These are phyloP conservation scores for Spermophilus dauricus DNA, from an alignment of 2,113 vertebrate species.

Conservation along the genomic window DNA sequence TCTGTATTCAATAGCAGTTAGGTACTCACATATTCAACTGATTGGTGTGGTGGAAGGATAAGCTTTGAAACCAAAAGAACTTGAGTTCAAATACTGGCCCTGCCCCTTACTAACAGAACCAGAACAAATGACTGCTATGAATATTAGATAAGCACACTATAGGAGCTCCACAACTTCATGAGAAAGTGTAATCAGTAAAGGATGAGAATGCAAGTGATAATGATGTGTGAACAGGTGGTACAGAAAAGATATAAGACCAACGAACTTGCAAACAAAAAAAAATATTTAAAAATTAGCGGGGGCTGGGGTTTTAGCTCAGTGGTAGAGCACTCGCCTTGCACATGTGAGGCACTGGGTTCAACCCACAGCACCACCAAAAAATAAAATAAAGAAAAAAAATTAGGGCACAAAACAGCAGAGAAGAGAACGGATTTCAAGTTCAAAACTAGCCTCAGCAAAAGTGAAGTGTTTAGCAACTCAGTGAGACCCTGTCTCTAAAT, in stretches of 20 bases:
- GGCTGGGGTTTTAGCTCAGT: too few species aligned
- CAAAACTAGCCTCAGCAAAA: too few species aligned
- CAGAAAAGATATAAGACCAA: neutral
- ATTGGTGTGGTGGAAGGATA: slow-evolving; percentile 12
- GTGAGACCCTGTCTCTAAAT: too few species aligned
- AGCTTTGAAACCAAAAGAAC: slow-evolving; percentile 32
- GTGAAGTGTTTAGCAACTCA: too few species aligned
- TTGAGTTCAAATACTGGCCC: neutral
- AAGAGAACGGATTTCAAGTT: neutral
- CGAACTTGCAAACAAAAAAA: slow-evolving; percentile 39
- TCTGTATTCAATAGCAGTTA: neutral
- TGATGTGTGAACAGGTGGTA: neutral
- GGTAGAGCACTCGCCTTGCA: too few species aligned
- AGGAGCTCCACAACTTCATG: slow-evolving; percentile 21
- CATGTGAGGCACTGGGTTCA: too few species aligned
- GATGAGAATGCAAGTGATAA: neutral
- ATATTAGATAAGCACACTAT: neutral
- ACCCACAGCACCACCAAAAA: too few species aligned
- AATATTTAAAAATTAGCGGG: slow-evolving; percentile 21
- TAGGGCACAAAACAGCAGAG: neutral
- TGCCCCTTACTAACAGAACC: neutral
- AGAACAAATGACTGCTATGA: neutral
- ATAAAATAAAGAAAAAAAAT: neutral
- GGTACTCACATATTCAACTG: neutral
- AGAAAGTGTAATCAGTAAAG: slow-evolving; percentile 47